These are phyloP conservation scores for Chionoecetes opilio DNA, from an alignment of 1,140 invertebrate species.

Conservation along the genomic window DNA sequence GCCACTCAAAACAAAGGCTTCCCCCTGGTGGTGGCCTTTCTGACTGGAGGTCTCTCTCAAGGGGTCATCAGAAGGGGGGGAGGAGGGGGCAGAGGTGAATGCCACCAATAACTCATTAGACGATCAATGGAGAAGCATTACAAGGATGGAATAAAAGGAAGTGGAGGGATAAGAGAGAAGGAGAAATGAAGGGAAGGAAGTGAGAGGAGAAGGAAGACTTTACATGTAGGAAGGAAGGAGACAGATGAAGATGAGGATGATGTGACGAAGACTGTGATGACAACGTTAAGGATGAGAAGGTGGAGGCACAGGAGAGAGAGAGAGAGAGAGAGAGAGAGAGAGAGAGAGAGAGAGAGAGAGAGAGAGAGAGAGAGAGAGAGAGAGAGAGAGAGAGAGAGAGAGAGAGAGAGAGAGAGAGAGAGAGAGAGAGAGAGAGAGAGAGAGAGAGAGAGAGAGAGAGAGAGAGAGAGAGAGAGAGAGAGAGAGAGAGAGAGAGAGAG, in stretches of 20 bases:
- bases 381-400: constrained; percentile 27
- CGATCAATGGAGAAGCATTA: neutral
- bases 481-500: neutral
- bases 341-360: constrained; percentile 27
- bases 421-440: constrained; percentile 27
- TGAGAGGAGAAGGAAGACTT: neutral
- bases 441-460: no score
- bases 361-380: constrained; percentile 27
- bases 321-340: constrained; percentile 25
- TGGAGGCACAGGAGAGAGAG: no score
- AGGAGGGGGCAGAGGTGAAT: neutral
- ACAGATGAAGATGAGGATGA: no score
- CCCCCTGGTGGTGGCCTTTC: neutral
- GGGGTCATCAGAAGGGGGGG: neutral
- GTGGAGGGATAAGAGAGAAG: neutral
- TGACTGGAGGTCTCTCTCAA: neutral
- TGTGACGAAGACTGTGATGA: no score
- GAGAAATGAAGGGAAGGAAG: neutral
- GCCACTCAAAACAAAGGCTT: neutral
- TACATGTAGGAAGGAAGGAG: no score
- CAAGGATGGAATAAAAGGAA: neutral
- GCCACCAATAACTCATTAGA: neutral
- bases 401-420: constrained; percentile 27
- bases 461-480: neutral
- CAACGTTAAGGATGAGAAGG: no score